These are phyloP conservation scores for Ecdyonurus torrentis DNA, from an alignment of 2,888 invertebrate species.

Conservation along the genomic window DNA sequence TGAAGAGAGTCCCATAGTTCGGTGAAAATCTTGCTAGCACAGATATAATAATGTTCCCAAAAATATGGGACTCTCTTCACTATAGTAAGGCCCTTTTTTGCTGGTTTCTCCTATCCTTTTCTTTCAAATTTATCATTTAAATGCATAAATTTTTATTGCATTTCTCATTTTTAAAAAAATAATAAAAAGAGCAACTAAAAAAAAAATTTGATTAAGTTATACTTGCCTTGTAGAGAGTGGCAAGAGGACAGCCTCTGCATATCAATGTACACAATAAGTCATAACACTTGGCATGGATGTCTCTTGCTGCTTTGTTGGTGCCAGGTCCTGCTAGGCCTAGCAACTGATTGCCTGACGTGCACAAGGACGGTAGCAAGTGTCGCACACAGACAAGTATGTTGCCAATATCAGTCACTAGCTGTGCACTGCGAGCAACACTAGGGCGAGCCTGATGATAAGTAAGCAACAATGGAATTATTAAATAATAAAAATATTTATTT, in stretches of 20 bases:
- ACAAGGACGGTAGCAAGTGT: conserved; percentile 52
- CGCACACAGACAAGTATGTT: conserved; percentile 61
- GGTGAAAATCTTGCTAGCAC: no score
- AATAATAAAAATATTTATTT: no score
- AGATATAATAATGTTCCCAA: no score
- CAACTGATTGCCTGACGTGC: conserved; percentile 33
- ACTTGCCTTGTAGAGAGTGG: conserved; percentile 54
- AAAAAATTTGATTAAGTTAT: not conserved
- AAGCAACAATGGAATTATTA: no score
- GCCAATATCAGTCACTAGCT: conserved; percentile 53
- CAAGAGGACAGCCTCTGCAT: conserved; percentile 55
- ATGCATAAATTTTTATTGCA: conserved; percentile 1
- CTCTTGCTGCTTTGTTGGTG: conserved; percentile 45
- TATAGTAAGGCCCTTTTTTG: no score
- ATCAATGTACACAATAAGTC: conserved; percentile 58
- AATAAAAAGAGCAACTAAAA: not conserved
- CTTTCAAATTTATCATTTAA: no score
- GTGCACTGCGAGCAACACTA: conserved; percentile 35
- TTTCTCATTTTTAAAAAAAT: not conserved
- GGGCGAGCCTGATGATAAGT: conserved; percentile 52
- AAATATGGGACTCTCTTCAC: no score
- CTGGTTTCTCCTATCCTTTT: no score
- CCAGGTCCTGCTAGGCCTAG: conserved; percentile 14
- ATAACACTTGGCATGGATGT: conserved; percentile 68
- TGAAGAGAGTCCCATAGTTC: no score